phyloP scores from a whole-genome alignment of 2,113 vertebrate species.

The Lipotes vexillifer region DNA sequence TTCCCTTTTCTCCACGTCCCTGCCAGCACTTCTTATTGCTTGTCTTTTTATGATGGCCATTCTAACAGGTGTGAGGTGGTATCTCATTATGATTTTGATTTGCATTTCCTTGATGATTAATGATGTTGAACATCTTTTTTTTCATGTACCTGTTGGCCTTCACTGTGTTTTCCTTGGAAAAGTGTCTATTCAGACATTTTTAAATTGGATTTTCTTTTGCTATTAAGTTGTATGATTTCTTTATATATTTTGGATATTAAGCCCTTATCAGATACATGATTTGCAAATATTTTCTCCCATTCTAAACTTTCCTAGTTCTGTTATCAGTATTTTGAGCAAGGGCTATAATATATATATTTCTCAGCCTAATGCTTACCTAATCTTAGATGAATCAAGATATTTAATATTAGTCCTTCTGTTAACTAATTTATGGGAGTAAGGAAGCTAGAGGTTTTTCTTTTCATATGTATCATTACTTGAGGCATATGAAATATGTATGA shows the following conservation, averaged over 20 bases:
- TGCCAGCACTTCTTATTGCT: background rate
- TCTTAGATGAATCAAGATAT: constrained; percentile 3
- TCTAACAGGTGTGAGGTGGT: background rate
- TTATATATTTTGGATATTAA: background rate
- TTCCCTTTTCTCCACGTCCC: background rate
- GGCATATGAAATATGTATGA: background rate
- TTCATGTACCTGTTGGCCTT: background rate
- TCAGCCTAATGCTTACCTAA: background rate
- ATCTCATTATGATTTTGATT: background rate
- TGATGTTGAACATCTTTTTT: background rate
- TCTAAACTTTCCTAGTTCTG: background rate
- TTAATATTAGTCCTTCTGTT: background rate
- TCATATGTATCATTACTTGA: background rate
- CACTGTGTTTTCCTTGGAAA: background rate
- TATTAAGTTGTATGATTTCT: background rate
- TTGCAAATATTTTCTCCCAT: background rate
- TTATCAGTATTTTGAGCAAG: constrained; percentile 30
- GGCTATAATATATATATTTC: background rate
- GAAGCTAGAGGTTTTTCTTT: constrained; percentile 19
- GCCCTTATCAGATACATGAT: background rate
- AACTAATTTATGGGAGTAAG: background rate
- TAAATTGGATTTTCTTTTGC: background rate
- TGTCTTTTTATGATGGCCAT: background rate
- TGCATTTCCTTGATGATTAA: background rate
- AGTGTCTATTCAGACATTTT: background rate